A percentile compares a stretch with the other conserved stretches of the same genome.
Conservation (phyloP, 1,140 invertebrate genomes). For the Stegodyphus dumicola region DNA sequence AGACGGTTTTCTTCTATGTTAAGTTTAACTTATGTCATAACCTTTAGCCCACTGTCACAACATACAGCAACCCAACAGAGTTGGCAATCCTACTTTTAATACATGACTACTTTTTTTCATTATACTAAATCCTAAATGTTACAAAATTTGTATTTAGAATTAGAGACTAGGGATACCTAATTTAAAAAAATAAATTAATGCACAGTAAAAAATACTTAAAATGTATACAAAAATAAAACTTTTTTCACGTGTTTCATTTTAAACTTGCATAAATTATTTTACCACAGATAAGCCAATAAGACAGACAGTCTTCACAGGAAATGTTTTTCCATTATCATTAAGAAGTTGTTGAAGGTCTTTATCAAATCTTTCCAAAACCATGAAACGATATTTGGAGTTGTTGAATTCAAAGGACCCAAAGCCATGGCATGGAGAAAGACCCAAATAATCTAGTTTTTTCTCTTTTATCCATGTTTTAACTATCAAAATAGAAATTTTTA, state of each 20-base stretch:
- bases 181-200: background rate
- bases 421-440: constrained; percentile 48
- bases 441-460: constrained; percentile 38
- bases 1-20: too few species aligned
- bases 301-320: constrained; percentile 81
- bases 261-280: constrained; percentile 66
- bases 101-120: too few species aligned
- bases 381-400: constrained; percentile 79
- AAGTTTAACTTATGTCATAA: too few species aligned
- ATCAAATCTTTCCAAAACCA: constrained; percentile 90
- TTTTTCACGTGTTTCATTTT: too few species aligned
- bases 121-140: too few species aligned
- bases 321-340: constrained; percentile 74
- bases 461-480: constrained; percentile 39
- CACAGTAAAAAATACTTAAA: background rate
- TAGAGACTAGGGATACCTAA: background rate
- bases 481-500: constrained; percentile 2
- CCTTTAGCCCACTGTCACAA: too few species aligned
- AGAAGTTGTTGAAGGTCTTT: constrained; percentile 87
- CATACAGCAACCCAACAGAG: too few species aligned
- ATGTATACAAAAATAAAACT: background rate
- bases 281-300: constrained; percentile 86
- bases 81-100: too few species aligned
- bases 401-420: constrained; percentile 46
- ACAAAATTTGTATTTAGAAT: too few species aligned